Conservation (phyloP, 2,888 invertebrate genomes). For the Meiosimyza decipiens region DNA sequence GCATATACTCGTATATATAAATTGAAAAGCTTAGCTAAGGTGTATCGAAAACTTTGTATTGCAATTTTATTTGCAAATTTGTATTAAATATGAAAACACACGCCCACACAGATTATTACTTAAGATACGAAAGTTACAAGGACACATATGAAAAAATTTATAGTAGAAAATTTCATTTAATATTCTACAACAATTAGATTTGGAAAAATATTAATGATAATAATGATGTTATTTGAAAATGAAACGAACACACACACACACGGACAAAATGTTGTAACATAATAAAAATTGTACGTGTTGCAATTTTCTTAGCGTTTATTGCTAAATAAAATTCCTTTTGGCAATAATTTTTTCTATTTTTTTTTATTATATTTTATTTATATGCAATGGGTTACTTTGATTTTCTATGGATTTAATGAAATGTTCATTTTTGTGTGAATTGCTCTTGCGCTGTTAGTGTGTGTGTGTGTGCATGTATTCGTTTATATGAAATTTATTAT, state of each 20-base stretch:
- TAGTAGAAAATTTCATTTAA: neutral
- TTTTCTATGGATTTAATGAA: neutral
- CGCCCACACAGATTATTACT: slow-evolving; percentile 11
- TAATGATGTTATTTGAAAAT: neutral
- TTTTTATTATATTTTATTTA: neutral
- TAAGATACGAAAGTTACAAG: slow-evolving; percentile 2
- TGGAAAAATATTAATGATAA: slow-evolving; percentile 12
- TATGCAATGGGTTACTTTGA: neutral
- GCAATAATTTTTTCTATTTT: too few species aligned
- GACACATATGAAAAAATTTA: slow-evolving; percentile 12
- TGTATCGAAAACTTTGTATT: too few species aligned
- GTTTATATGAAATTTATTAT: slow-evolving; percentile 24
- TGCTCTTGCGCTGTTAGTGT: slow-evolving; percentile 16
- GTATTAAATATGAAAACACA: neutral
- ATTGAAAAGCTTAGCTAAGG: too few species aligned
- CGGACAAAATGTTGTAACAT: neutral
- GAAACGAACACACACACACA: slow-evolving; percentile 18
- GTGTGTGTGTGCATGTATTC: slow-evolving; percentile 30
- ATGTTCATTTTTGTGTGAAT: slow-evolving; percentile 4
- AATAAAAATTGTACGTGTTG: too few species aligned
- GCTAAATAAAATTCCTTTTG: too few species aligned
- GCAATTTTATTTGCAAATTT: too few species aligned
- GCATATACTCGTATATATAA: too few species aligned
- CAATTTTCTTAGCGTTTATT: too few species aligned
- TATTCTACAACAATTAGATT: slow-evolving; percentile 37